phyloP scores from a whole-genome alignment of 2,888 invertebrate genomes.

The Alcis repandata region DNA sequence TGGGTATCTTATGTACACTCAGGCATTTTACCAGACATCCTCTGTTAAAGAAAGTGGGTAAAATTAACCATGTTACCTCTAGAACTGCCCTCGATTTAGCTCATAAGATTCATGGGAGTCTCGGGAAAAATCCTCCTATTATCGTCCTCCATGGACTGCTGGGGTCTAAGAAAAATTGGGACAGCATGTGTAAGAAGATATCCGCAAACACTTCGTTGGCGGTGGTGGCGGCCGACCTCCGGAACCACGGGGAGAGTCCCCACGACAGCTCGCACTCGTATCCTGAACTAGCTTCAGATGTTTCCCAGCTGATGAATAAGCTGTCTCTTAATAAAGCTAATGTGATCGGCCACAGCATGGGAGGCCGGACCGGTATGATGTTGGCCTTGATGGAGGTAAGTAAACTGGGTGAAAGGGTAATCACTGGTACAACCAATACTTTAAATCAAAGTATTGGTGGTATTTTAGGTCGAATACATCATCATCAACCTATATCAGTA shows the following conservation, averaged over 20 bases:
- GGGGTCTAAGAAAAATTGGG: conserved; percentile 98
- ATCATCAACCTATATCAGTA: too few relatives aligned
- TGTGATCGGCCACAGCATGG: conserved; percentile 96
- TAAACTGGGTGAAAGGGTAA: too few relatives aligned
- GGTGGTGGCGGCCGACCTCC: conserved; percentile 94
- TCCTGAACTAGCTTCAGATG: conserved; percentile 88
- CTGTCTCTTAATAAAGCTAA: conserved; percentile 70
- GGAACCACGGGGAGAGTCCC: conserved; percentile 98
- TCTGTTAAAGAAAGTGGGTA: conserved; percentile 24
- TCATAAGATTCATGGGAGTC: conserved; percentile 73
- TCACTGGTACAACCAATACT: too few relatives aligned
- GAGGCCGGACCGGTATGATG: conserved; percentile 95
- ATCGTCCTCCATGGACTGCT: conserved; percentile 96
- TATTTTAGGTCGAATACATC: too few relatives aligned
- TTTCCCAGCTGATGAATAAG: conserved; percentile 87
- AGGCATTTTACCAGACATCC: conserved; percentile 14
- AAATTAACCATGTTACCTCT: conserved; percentile 5
- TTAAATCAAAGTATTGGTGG: too few relatives aligned
- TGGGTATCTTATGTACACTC: conserved; percentile 48
- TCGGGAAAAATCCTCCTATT: conserved; percentile 84
- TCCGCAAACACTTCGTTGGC: conserved; percentile 89
- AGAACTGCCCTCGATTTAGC: conserved; percentile 87
- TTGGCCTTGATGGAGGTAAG: conserved; percentile 44
- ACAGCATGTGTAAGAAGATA: conserved; percentile 91
- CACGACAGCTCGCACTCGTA: conserved; percentile 92